Evolutionary conservation across 2,797 vertebrate genomes (phyloP).

Genomic region (Manis javanica): DNA sequence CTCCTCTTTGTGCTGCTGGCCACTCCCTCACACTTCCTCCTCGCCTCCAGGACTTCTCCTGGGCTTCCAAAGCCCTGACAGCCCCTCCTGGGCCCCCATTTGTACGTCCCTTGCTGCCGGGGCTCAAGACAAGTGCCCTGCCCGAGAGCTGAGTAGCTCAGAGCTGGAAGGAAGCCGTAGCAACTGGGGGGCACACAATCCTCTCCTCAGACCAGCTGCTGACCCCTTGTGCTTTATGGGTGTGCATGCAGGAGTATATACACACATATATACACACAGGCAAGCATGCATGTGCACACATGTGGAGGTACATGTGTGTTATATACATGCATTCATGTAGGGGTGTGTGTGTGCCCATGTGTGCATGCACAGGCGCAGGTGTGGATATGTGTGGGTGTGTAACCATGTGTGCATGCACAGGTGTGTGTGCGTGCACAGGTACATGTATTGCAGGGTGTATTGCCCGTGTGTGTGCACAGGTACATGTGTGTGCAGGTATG

Average conservation of each 20-base stretch:
- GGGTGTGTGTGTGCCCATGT: neutral
- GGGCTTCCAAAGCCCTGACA: too few relatives aligned
- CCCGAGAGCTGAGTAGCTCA: neutral
- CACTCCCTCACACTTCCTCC: too few relatives aligned
- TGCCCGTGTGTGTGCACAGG: neutral
- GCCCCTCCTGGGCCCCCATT: neutral
- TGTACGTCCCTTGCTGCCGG: fast-evolving
- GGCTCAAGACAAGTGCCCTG: fast-evolving
- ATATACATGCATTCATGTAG: neutral
- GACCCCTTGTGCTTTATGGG: fast-evolving
- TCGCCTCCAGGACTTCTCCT: too few relatives aligned
- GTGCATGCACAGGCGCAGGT: neutral
- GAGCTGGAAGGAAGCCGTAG: neutral
- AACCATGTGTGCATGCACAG: too few relatives aligned
- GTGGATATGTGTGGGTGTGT: neutral
- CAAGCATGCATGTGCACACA: neutral
- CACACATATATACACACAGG: neutral
- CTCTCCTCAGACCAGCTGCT: neutral
- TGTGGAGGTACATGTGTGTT: fast-evolving
- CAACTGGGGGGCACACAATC: fast-evolving
- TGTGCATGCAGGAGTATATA: too few relatives aligned
- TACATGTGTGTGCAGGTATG: fast-evolving
- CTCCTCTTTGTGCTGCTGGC: neutral
- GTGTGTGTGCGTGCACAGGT: too few relatives aligned
- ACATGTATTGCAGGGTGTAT: too few relatives aligned